These are phyloP conservation scores for Haemorhous mexicanus DNA, from an alignment of 2,113 vertebrate genomes.

Conservation along the genomic window DNA sequence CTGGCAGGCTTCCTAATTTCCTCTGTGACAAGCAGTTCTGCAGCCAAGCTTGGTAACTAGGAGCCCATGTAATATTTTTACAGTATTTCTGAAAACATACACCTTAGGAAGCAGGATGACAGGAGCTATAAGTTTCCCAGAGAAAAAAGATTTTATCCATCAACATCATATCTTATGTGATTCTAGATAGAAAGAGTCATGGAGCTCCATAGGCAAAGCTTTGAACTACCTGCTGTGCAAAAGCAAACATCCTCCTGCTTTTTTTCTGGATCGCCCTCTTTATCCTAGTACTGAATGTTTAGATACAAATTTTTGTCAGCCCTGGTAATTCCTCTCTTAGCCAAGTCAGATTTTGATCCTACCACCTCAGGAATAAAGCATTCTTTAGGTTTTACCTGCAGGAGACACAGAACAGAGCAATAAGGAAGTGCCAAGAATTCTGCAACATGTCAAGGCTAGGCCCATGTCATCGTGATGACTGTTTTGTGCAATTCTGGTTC, in stretches of 20 bases:
- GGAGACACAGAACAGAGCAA: neutral
- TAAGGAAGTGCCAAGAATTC: neutral
- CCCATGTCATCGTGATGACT: neutral
- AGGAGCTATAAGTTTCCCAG: neutral
- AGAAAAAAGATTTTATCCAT: neutral
- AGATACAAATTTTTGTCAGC: neutral
- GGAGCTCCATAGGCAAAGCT: neutral
- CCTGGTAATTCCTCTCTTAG: neutral
- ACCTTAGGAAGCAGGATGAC: neutral
- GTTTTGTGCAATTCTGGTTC: neutral
- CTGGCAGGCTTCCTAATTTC: neutral
- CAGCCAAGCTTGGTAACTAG: neutral
- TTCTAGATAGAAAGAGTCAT: neutral
- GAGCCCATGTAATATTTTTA: neutral
- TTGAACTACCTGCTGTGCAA: neutral
- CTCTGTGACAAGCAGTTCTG: neutral
- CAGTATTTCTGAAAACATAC: neutral
- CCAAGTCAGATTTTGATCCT: neutral
- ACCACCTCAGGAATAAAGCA: neutral
- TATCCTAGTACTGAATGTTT: neutral
- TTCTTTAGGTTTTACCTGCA: neutral
- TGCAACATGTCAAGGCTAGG: neutral
- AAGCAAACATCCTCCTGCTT: neutral
- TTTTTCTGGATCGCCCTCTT: neutral
- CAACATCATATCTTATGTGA: neutral